Evolutionary conservation across 2,888 invertebrate genomes (phyloP).

Genomic region (Cantharis flavilabris): DNA sequence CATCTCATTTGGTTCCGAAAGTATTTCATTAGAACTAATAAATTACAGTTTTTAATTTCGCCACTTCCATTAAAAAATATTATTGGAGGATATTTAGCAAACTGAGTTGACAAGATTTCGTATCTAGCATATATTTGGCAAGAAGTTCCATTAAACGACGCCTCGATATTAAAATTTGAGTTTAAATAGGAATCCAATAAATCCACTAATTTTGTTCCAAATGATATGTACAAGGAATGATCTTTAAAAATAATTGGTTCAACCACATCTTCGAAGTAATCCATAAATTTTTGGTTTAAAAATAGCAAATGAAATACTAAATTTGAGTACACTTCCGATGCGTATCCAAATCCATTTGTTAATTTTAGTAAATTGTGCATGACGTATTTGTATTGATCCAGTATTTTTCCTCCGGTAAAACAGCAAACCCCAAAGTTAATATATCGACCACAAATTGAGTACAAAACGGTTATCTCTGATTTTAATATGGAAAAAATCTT

Average conservation of each 20-base stretch:
- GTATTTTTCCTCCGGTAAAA: constrained; percentile 22
- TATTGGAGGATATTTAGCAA: constrained; percentile 12
- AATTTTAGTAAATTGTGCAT: constrained; percentile 1
- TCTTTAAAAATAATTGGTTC: constrained; percentile 20
- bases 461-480: constrained; percentile 17
- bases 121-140: constrained; percentile 21
- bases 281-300: constrained; percentile 24
- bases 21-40: constrained; percentile 17
- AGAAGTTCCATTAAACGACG: constrained; percentile 12
- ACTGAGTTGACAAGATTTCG: constrained; percentile 22
- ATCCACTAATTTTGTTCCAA: constrained; percentile 25
- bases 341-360: neutral
- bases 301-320: constrained; percentile 18
- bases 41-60: neutral
- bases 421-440: constrained; percentile 15
- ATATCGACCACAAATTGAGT: constrained; percentile 22
- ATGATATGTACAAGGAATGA: neutral
- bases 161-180: constrained; percentile 26
- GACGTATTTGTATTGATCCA: constrained; percentile 21
- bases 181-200: constrained; percentile 23
- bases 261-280: constrained; percentile 26
- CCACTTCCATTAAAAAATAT: neutral
- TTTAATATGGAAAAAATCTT: constrained; percentile 21
- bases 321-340: constrained; percentile 10
- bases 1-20: constrained; percentile 25